Evolutionary conservation across 2,888 invertebrate genomes (phyloP).

Genomic region (Drosophila ustulata): DNA sequence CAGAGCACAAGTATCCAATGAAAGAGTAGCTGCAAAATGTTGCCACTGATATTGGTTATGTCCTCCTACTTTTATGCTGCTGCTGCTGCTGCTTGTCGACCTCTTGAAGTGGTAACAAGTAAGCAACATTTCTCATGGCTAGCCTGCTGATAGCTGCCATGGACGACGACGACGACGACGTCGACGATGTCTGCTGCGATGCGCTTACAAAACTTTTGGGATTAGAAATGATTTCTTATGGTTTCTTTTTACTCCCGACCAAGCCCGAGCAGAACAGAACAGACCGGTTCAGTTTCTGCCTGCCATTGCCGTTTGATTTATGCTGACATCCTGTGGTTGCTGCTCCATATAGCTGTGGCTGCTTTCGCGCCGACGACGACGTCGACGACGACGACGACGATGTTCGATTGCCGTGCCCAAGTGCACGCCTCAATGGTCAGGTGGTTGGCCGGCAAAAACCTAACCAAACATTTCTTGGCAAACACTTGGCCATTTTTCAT

Average conservation of each 20-base stretch:
- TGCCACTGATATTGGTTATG: conserved; percentile 46
- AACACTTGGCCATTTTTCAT: conserved; percentile 80
- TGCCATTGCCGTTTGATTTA: conserved; percentile 78
- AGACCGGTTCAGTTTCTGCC: conserved; percentile 25
- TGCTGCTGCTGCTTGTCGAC: neutral
- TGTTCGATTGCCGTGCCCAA: conserved; percentile 63
- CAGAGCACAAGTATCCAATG: conserved; percentile 14
- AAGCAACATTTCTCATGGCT: conserved; percentile 62
- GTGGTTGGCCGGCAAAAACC: conserved; percentile 60
- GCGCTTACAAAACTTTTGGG: conserved; percentile 70
- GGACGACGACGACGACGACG: neutral
- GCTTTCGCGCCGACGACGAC: conserved; percentile 25
- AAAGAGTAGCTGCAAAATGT: conserved; percentile 31
- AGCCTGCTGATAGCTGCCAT: conserved; percentile 64
- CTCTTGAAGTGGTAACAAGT: conserved; percentile 58
- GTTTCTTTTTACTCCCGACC: conserved; percentile 31
- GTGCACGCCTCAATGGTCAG: conserved; percentile 75
- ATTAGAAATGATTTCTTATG: conserved; percentile 80
- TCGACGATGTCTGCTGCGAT: conserved; percentile 36
- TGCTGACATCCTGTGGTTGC: conserved; percentile 77
- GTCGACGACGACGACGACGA: conserved; percentile 7
- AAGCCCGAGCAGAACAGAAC: neutral
- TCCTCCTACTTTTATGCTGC: neutral
- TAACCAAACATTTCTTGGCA: conserved; percentile 79
- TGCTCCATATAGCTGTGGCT: conserved; percentile 15